A percentile compares a stretch with the other conserved stretches of the same genome.
These are phyloP conservation scores for Numida meleagris DNA, from an alignment of 2,113 vertebrate species.

Conservation along the genomic window DNA sequence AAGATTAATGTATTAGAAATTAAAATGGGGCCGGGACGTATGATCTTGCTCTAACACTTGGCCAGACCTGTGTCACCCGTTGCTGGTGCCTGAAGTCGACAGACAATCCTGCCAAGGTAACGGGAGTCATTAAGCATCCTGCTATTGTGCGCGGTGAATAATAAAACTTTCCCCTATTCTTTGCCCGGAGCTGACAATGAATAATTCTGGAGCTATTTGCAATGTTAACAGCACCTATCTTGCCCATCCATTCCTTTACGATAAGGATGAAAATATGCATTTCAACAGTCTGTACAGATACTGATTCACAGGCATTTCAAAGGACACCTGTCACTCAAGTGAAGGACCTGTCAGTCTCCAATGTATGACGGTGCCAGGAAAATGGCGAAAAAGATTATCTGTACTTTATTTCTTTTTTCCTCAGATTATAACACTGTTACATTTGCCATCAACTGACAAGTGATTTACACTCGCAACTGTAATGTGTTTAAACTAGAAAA, in stretches of 20 bases:
- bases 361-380: constrained; percentile 86
- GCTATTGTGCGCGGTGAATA: constrained; percentile 99
- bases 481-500: constrained; percentile 86
- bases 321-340: constrained; percentile 99
- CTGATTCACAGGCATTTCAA: constrained; percentile 95
- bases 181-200: constrained; percentile 94
- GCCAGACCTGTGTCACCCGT: constrained; percentile 99
- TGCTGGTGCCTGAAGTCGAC: constrained; percentile 92
- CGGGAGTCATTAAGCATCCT: constrained; percentile 95
- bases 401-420: constrained; percentile 87
- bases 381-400: constrained; percentile 98
- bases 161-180: constrained; percentile 96
- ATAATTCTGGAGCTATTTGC: constrained; percentile 99
- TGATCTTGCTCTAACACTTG: constrained; percentile 99
- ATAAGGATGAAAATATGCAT: constrained; percentile 99
- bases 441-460: constrained; percentile 94
- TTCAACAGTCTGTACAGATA: constrained; percentile 99
- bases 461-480: constrained; percentile 95
- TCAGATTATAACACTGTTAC: constrained; percentile 90
- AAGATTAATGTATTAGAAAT: constrained; percentile 99
- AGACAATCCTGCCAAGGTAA: constrained; percentile 97
- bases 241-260: constrained; percentile 98
- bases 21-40: constrained; percentile 98
- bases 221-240: constrained; percentile 99
- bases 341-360: constrained; percentile 97